Evolutionary conservation across 2,888 invertebrate species (phyloP).

Genomic region (Yponomeuta cagnagella): DNA sequence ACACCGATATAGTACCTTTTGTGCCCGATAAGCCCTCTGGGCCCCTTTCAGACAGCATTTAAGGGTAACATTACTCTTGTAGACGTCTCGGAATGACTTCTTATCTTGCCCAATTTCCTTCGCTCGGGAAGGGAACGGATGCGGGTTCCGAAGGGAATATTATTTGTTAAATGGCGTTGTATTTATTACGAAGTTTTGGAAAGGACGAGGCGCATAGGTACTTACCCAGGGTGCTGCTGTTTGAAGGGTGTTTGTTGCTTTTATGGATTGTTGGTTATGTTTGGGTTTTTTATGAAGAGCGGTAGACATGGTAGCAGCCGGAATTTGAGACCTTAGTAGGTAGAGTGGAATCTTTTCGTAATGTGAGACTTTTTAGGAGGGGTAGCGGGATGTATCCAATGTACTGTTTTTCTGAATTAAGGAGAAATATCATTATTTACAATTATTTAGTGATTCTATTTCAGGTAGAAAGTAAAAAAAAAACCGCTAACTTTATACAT

Average conservation of each 20-base stretch:
- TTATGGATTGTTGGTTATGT: too few species aligned
- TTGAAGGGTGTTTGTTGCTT: not conserved
- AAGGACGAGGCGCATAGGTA: not conserved
- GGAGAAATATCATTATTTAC: too few species aligned
- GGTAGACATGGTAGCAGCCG: too few species aligned
- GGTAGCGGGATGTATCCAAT: too few species aligned
- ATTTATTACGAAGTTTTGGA: not conserved
- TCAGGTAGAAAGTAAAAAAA: too few species aligned
- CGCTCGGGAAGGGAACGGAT: constrained; percentile 42
- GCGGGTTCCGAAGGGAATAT: constrained; percentile 14
- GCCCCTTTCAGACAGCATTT: constrained; percentile 24
- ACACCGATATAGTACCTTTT: constrained; percentile 46
- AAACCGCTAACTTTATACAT: too few species aligned
- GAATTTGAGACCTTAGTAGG: too few species aligned
- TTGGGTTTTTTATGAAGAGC: too few species aligned
- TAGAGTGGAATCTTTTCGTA: too few species aligned
- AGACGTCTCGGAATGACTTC: constrained; percentile 58
- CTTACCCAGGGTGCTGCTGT: not conserved
- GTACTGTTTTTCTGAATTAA: too few species aligned
- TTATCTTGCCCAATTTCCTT: constrained; percentile 65
- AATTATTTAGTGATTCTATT: too few species aligned
- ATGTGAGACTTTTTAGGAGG: too few species aligned
- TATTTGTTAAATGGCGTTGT: not conserved
- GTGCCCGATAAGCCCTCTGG: constrained; percentile 58
- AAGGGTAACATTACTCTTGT: constrained; percentile 64